Conservation (phyloP, 2,113 vertebrate species). For the Oryzias celebensis region DNA sequence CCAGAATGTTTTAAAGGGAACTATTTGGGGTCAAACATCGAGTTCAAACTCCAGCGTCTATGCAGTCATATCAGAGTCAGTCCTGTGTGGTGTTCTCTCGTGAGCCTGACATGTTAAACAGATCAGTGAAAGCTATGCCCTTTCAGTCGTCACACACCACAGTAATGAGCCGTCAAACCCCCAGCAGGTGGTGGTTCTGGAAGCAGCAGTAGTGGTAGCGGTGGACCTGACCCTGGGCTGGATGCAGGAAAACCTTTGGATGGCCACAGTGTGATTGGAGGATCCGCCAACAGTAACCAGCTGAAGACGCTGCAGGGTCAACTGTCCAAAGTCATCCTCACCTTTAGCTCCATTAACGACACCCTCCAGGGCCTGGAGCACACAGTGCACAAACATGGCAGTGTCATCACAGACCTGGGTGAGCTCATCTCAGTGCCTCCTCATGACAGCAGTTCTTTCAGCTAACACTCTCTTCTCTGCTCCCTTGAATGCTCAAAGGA, state of each 20-base stretch:
- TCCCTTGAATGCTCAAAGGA: slow-evolving; percentile 34
- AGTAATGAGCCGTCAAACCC: not conserved
- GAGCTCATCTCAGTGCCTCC: not conserved
- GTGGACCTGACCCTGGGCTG: slow-evolving; percentile 25
- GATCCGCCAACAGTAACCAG: slow-evolving; percentile 74
- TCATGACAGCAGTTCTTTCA: rapidly evolving
- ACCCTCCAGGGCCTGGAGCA: slow-evolving; percentile 86
- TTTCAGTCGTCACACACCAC: too few species aligned
- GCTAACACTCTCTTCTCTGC: not conserved
- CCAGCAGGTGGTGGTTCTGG: slow-evolving; percentile 32
- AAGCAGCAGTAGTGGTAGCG: slow-evolving; percentile 15
- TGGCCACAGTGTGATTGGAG: slow-evolving; percentile 86
- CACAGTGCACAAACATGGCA: slow-evolving; percentile 83
- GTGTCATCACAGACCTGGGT: slow-evolving; percentile 83
- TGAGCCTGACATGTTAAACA: too few species aligned
- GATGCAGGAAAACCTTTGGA: slow-evolving; percentile 80
- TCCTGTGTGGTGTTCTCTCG: too few species aligned
- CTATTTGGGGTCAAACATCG: too few species aligned
- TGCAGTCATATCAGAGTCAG: too few species aligned
- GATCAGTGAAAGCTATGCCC: too few species aligned
- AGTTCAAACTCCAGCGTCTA: too few species aligned
- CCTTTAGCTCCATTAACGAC: slow-evolving; percentile 87
- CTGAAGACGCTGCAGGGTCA: slow-evolving; percentile 84
- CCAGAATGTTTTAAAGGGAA: too few species aligned
- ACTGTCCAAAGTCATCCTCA: slow-evolving; percentile 81